Evolutionary conservation across 1,140 invertebrate species (phyloP), one percentile per base, ranked within the genome.

Genomic region (Bombus ignitus): DNA sequence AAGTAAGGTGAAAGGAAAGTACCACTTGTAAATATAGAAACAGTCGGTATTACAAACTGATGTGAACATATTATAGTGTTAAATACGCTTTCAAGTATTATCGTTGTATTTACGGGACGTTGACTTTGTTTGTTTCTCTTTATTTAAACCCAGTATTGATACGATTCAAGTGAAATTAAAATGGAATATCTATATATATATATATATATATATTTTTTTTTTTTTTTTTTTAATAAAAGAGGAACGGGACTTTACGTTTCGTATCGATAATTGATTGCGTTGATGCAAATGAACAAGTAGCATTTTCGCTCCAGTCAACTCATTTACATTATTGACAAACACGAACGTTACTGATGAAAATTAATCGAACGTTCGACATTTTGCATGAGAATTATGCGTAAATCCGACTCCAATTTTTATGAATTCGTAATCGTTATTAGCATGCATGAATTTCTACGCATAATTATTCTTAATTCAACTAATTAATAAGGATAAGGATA

Each of bases 1-100:
- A n/a, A 84, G 15, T 3, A 42, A 73, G 39, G 71, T 70, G 75
- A 71, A 71, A 84, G 75, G 75, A 71, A 71, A 83, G 42, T 70
- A 12, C 42, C 57, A n/a, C 1, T 68, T 18, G 35, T 70, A 57
- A 70, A 66, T 39, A 32, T 35, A 47, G 39, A 66, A n/a, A 5
- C 72, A 53, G 18, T 53, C 47, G 47, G 47, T 0, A 22, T 2
- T 53, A 22, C 15, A 57, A 39, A 35, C 28, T 32, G 81, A 35
- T 53, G 42, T 53, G 59, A 70, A 68, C 66, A 71, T 22, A 71
- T 65, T 59, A 70, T 35, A 35, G n/a, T 42, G n/a, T 84, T 78
- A 35, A 77, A 77, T 71, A 8, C 47, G 25, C 28, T 59, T 35
- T 37, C 22, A 13, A 47, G 81, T 53, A 77, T 83, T 70, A 70